Percentiles rank a stretch among this genome's conserved stretches.
Evolutionary conservation across 2,113 vertebrate genomes (phyloP).

Genomic region (Silurus meridionalis): DNA sequence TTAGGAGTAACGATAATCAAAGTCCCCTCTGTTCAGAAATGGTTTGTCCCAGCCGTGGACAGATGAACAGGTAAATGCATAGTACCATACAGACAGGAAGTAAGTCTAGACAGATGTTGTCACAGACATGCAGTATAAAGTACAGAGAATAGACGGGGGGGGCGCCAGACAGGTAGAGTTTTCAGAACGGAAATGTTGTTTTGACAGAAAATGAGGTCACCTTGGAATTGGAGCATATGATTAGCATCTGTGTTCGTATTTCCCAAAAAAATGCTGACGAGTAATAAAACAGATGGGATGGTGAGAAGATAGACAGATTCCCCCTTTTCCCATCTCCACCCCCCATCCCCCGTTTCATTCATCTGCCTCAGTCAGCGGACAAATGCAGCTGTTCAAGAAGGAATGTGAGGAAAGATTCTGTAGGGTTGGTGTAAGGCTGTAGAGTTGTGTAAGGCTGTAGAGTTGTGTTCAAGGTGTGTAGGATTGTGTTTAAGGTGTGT

Average conservation of each 20-base stretch:
- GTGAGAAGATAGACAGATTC: not conserved
- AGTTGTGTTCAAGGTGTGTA: too few relatives aligned
- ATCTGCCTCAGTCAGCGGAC: not conserved
- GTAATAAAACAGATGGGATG: not conserved
- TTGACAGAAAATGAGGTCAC: conserved; percentile 14
- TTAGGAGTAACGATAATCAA: not conserved
- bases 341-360: not conserved
- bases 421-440: too few relatives aligned
- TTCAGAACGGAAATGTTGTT: not conserved
- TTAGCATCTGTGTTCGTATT: conserved; percentile 4
- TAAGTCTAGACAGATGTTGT: not conserved
- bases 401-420: not conserved
- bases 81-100: not conserved
- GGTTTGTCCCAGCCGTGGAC: not conserved
- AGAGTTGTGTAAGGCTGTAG: too few relatives aligned
- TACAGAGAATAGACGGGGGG: too few relatives aligned
- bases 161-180: too few relatives aligned
- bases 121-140: not conserved
- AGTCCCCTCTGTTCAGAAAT: not conserved
- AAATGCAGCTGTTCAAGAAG: not conserved
- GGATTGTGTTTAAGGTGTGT: too few relatives aligned
- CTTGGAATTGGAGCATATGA: not conserved
- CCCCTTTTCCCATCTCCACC: not conserved
- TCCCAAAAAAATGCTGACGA: not conserved
- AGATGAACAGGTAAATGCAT: not conserved